Evolutionary conservation across 2,888 invertebrate genomes (phyloP).

Genomic region (Holacanthella duospinosa): DNA sequence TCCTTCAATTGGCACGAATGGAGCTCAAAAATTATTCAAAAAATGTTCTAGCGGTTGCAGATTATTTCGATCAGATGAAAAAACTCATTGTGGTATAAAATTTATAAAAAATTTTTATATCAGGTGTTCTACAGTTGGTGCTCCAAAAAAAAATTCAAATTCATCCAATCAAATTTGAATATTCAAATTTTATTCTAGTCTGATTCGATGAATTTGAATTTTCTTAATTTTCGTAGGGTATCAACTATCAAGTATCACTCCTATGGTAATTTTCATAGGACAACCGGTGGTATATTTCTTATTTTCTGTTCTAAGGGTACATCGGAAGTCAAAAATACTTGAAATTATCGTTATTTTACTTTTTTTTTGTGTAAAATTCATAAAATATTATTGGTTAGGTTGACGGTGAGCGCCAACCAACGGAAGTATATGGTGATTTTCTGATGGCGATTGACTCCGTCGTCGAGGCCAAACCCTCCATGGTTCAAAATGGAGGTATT

Average conservation of each 20-base stretch:
- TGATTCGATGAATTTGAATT: too few relatives aligned
- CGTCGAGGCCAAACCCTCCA: constrained; percentile 44
- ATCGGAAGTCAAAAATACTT: too few relatives aligned
- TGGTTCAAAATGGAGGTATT: constrained; percentile 4
- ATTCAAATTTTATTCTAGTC: too few relatives aligned
- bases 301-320: too few relatives aligned
- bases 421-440: constrained; percentile 77
- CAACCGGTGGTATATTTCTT: too few relatives aligned
- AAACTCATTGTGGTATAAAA: constrained; percentile 44
- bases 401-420: constrained; percentile 75
- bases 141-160: not conserved
- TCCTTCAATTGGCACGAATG: constrained; percentile 72
- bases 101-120: not conserved
- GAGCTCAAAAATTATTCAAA: constrained; percentile 79
- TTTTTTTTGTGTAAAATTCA: too few relatives aligned
- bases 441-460: constrained; percentile 65
- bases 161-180: too few relatives aligned
- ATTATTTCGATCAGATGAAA: constrained; percentile 79
- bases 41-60: constrained; percentile 73
- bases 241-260: too few relatives aligned
- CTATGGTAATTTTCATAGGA: too few relatives aligned
- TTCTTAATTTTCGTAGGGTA: too few relatives aligned
- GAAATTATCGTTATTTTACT: too few relatives aligned
- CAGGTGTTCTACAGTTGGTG: too few relatives aligned
- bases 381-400: constrained; percentile 50